Evolutionary conservation across 1,140 invertebrate species (phyloP).

Genomic region (Hylyphantes graminicola): DNA sequence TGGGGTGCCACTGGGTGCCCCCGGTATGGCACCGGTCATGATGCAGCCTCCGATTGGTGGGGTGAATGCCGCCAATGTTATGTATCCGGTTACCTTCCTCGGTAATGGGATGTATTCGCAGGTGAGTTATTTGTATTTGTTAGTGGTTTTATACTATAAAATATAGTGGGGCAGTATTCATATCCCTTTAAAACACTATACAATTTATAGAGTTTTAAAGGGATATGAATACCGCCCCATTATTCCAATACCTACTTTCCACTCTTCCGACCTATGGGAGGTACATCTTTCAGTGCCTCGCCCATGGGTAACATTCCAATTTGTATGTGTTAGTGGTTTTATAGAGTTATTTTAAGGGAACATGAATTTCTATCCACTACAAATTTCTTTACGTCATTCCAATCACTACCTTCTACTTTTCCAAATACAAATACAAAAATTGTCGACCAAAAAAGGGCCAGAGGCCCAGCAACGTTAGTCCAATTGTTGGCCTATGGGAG

Average conservation of each 20-base stretch:
- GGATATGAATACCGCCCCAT: too few species aligned
- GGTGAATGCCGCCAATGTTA: slow-evolving; percentile 10
- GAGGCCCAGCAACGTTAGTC: too few species aligned
- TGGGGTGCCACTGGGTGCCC: neutral
- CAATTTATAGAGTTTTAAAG: too few species aligned
- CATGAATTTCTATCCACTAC: too few species aligned
- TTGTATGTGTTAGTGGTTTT: too few species aligned
- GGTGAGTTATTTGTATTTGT: slow-evolving; percentile 8
- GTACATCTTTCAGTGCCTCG: slow-evolving; percentile 48
- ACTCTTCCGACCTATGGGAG: slow-evolving; percentile 43
- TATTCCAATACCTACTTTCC: slow-evolving; percentile 33
- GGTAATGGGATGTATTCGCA: slow-evolving; percentile 17
- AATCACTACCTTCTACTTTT: slow-evolving; percentile 40
- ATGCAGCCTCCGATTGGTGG: slow-evolving; percentile 30
- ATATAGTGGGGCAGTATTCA: too few species aligned
- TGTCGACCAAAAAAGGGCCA: too few species aligned
- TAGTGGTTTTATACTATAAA: too few species aligned
- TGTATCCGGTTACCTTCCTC: slow-evolving; percentile 45
- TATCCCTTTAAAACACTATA: too few species aligned
- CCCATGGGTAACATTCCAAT: slow-evolving; percentile 30
- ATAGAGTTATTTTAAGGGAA: too few species aligned
- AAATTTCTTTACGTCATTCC: too few species aligned
- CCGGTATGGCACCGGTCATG: slow-evolving; percentile 8
- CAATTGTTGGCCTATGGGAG: slow-evolving; percentile 33
- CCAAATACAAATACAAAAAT: too few species aligned